Evolutionary conservation across 2,797 vertebrate genomes (phyloP).

Genomic region (Melanotaenia nigrans): DNA sequence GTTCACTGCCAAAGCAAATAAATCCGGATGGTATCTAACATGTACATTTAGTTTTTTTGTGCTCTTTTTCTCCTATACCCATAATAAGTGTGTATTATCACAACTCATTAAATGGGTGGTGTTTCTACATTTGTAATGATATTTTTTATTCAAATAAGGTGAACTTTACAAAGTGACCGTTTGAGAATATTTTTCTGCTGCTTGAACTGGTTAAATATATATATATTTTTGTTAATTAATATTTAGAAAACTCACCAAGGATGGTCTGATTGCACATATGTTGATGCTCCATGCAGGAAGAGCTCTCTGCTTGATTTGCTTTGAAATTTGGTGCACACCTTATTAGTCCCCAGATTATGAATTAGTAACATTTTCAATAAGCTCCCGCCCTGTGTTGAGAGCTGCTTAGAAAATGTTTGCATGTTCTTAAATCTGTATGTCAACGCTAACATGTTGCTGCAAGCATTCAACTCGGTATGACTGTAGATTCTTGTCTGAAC

Average conservation of each 20-base stretch:
- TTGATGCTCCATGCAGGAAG: neutral
- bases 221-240: neutral
- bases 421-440: neutral
- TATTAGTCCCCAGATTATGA: neutral
- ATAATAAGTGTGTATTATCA: neutral
- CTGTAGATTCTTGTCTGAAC: conserved; percentile 3
- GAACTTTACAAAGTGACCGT: neutral
- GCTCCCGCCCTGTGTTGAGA: neutral
- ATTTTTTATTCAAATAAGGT: neutral
- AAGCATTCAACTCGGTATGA: neutral
- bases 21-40: neutral
- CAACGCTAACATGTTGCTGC: neutral
- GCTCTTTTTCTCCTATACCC: neutral
- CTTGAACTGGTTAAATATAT: neutral
- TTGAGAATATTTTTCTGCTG: neutral
- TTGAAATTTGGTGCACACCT: neutral
- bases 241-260: neutral
- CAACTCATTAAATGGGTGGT: neutral
- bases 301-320: neutral
- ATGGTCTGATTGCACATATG: neutral
- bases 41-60: neutral
- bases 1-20: neutral
- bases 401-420: neutral
- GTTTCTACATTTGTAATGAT: neutral
- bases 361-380: neutral